phyloP scores from a whole-genome alignment of 1,140 invertebrate species.

The Cherax quadricarinatus region DNA sequence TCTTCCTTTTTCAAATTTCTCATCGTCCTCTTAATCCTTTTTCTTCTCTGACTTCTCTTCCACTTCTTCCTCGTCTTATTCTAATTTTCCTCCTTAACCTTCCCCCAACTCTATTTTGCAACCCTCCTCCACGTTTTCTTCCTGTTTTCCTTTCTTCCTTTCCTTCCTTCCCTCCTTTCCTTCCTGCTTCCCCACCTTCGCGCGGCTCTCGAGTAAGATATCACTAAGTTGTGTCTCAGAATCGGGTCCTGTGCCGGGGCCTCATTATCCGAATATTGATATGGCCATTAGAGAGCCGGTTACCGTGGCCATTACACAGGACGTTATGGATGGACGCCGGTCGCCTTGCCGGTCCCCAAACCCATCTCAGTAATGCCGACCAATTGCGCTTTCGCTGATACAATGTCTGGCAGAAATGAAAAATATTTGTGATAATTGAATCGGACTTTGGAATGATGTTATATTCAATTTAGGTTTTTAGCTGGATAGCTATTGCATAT shows the following conservation, averaged over 20 bases:
- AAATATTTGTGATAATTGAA: slow-evolving; percentile 37
- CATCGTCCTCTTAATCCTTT: background rate
- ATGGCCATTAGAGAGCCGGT: slow-evolving; percentile 34
- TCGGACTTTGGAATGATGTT: background rate
- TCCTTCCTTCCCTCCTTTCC: background rate
- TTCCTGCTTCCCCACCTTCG: background rate
- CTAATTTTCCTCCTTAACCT: background rate
- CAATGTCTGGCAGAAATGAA: slow-evolving; percentile 21
- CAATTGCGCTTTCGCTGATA: slow-evolving; percentile 39
- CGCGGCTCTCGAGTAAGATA: background rate
- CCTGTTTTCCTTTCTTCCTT: background rate
- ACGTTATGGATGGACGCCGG: slow-evolving; percentile 34
- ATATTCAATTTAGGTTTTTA: background rate
- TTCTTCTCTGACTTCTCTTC: background rate
- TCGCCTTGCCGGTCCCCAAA: slow-evolving; percentile 3
- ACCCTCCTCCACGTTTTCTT: background rate
- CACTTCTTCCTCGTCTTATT: too few relatives aligned
- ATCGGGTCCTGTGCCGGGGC: background rate
- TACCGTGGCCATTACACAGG: slow-evolving; percentile 39
- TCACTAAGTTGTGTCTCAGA: background rate
- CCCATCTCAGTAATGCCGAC: slow-evolving; percentile 26
- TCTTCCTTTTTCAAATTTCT: background rate
- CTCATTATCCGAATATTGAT: slow-evolving; percentile 55
- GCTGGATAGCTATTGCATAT: too few relatives aligned
- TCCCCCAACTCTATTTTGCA: background rate